Evolutionary conservation across 2,888 invertebrate species (phyloP), one percentile per base, ranked within the genome.

Genomic region (Tenthredo distinguenda): DNA sequence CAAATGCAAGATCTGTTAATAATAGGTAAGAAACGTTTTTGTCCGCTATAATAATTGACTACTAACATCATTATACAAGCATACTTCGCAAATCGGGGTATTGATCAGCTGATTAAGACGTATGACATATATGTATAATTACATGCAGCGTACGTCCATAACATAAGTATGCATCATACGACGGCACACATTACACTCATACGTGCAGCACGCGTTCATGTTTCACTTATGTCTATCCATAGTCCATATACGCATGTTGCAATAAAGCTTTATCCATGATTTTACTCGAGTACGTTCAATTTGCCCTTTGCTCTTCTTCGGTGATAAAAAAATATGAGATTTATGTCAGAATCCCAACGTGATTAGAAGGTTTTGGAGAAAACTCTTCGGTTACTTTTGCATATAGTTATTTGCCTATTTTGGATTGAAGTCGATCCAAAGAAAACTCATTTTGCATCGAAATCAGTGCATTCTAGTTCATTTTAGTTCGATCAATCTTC

Each of bases 1-100:
- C 10, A 74, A 74, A 43, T 74, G 21, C 74, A 74, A 26, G 43
- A 43, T 12, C 40, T 72, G 43, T 43, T 26, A n/a, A 72, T 74
- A 74, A 74, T 26, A 43, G 74, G 74, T 74, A 74, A 74, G 74
- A 40, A 4, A 72, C 7, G 18, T 9, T n/a, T 40, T 1, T 2
- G 21, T n/a, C 4, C 26, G 74, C 72, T 21, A 31, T 21, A 26
- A 62, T 21, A 62, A 34, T 68, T 34, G 12, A 26, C 21, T 26
- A 9, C 26, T 47, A 15, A 15, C 3, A 15, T 47, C 12, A 47
- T 47, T 47, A 62, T 62, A 21, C 62, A 62, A 12, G 34, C 68
- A 68, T 68, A 34, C 4, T 34, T 68, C 26, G 6, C 34, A 68
- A 34, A 34, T 68, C 68, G 34, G 2, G 31, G 12, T 68, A 34